Evolutionary conservation across 2,113 vertebrate species (phyloP), one percentile per base, ranked within the genome.

Genomic region (Corythaixoides concolor): DNA sequence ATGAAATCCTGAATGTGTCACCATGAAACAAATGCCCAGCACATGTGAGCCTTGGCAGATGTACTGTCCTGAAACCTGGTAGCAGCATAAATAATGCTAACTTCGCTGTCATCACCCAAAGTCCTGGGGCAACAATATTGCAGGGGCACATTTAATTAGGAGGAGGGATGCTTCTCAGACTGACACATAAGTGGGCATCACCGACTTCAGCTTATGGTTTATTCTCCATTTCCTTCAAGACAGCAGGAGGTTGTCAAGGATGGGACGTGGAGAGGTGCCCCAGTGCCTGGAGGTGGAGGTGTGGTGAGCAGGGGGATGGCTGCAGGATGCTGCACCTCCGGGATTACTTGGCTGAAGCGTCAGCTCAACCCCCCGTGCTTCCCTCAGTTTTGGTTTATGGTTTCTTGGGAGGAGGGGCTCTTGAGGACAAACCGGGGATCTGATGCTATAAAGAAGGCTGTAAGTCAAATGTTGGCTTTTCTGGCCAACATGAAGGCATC

Each of bases 341-440:
- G 53, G 23, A 30, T 32, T 27, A 6, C 50, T 76, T 69, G 45
- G 35, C 58, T 76, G 70, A 73, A 68, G 43, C 1, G 14, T 53
- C 37, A 89, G 67, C 74, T 82, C 62, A 63, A 16, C 63, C 19
- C 28, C 45, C 24, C 1, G 0, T 52, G 35, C 9, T 75, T 78
- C 53, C 33, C 49, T 76, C 45, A 59, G 43, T 8, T 85, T 60
- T 64, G 56, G 35, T 78, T 76, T 77, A 41, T 58, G 35, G 37
- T 70, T 87, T 49, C 30, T 82, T 72, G 35, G 28, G 49, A 75
- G 70, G 37, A 85, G 47, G 17, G 37, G 12, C 2, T 89, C 35
- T 79, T 0, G 0, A 28, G 39, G 17, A 12, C 9, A 8, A 84
- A 60, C 1, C 3, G 18, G 9, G 69, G 49, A 94, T 33, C 30